Base-by-base conservation (phyloP, 1,140 invertebrate genomes). In the Conopomorpha cramerella region DNA sequence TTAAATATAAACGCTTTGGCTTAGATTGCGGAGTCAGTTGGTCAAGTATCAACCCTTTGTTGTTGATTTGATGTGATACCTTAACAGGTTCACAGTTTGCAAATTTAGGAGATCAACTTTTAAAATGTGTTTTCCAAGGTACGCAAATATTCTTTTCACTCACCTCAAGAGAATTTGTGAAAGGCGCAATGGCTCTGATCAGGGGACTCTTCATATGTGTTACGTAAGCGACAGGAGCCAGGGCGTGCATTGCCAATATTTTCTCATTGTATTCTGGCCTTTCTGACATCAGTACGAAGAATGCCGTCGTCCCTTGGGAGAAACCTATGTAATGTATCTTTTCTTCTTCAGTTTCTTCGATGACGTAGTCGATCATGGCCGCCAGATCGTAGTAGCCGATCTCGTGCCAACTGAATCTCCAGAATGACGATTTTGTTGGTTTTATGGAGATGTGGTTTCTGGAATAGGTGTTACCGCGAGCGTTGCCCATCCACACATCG, bases 351-450 rank as follows among this genome's bases (percentile, higher is more conserved):
- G 32, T 82, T 48, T 37, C 87, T 39, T 79, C 64, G 10, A 88
- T 55, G 8, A 89, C 74, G 42, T 86, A 83, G 43, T 92, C 84
- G 2, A 94, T 84, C 78, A 86, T 85, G 0, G 90, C 86, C 11
- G 91, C 89, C 7, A 93, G 43, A 64, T 94, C 91, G 36, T 84
- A 85, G 2, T 79, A 72, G 2, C 87, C 90, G 73, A 88, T 86
- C 52, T 90, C 84, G 50, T 89, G 85, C 77, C 81, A 88, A 29
- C 63, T 83, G 49, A 83, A 88, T 39, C 82, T 68, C 86, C 86
- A 89, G 47, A 83, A 90, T 26, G 70, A 51, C 6, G 65, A 51
- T 11, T 81, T 71, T 10, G 70, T 53, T 2, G 79, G 64, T 18
- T 77, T 76, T 0, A 83, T 33, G 1, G 48, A 57, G 1, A 70